phyloP scores from a whole-genome alignment of 2,888 invertebrate genomes.

The Synergus japonicus region DNA sequence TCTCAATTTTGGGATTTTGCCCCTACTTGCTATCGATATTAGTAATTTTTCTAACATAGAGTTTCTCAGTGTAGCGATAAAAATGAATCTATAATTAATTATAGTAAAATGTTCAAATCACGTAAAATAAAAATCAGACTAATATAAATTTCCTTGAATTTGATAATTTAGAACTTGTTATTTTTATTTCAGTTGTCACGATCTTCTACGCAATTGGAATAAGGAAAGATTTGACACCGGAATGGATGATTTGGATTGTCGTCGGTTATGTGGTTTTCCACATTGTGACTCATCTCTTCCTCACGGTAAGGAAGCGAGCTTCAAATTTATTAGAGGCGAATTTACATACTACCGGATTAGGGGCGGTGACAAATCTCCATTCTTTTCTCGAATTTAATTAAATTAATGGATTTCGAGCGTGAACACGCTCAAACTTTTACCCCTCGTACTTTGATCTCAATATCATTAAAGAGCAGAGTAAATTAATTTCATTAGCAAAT shows the following conservation, averaged over 20 bases:
- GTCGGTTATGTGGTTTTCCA: slow-evolving; percentile 94
- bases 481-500: neutral
- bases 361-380: slow-evolving; percentile 13
- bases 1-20: too few relatives aligned
- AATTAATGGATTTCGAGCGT: slow-evolving; percentile 14
- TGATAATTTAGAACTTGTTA: neutral
- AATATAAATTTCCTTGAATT: neutral
- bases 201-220: slow-evolving; percentile 93
- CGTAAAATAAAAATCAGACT: neutral
- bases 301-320: slow-evolving; percentile 82
- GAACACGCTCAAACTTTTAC: neutral
- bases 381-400: slow-evolving; percentile 17
- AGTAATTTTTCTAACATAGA: too few relatives aligned
- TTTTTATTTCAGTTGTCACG: slow-evolving; percentile 86
- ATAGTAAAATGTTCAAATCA: neutral
- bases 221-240: slow-evolving; percentile 90
- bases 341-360: slow-evolving; percentile 25
- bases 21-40: too few relatives aligned
- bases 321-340: neutral
- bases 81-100: neutral
- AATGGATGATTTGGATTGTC: slow-evolving; percentile 92
- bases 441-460: neutral
- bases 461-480: neutral
- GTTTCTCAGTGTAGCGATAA: too few relatives aligned
- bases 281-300: slow-evolving; percentile 90